Conservation (phyloP, 2,888 invertebrate genomes). For the Acronicta psi region DNA sequence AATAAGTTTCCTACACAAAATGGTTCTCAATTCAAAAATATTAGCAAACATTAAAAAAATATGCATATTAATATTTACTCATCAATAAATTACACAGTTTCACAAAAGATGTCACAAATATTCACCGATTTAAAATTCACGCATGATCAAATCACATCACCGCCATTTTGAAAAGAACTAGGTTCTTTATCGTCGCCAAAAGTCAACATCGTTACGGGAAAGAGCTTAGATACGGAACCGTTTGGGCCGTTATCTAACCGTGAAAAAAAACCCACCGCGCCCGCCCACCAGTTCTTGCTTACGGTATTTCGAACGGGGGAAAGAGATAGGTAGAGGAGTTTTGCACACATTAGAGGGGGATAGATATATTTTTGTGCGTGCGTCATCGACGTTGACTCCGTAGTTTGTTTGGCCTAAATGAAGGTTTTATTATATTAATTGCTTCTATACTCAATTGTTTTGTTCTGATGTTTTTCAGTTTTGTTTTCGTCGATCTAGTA, state of each 20-base stretch:
- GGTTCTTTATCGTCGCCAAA: constrained; percentile 66
- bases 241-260: constrained; percentile 85
- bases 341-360: constrained; percentile 64
- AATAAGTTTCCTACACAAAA: constrained; percentile 1
- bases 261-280: constrained; percentile 79
- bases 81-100: constrained; percentile 11
- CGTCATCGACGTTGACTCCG: constrained; percentile 57
- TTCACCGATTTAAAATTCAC: constrained; percentile 25
- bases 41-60: neutral
- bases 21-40: neutral
- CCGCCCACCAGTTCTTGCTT: constrained; percentile 81
- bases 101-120: constrained; percentile 31
- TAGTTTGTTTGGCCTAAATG: constrained; percentile 77
- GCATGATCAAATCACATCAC: constrained; percentile 37
- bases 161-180: constrained; percentile 53
- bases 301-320: constrained; percentile 87
- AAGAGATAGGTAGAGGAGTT: constrained; percentile 63
- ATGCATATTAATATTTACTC: neutral
- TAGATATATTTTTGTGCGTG: constrained; percentile 67
- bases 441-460: constrained; percentile 69
- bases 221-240: constrained; percentile 71
- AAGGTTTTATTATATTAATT: constrained; percentile 81
- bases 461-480: constrained; percentile 52
- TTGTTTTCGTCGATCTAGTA: constrained; percentile 41
- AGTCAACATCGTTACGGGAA: constrained; percentile 76